phyloP scores from a whole-genome alignment of 2,888 invertebrate genomes.

The Andrena camellia region DNA sequence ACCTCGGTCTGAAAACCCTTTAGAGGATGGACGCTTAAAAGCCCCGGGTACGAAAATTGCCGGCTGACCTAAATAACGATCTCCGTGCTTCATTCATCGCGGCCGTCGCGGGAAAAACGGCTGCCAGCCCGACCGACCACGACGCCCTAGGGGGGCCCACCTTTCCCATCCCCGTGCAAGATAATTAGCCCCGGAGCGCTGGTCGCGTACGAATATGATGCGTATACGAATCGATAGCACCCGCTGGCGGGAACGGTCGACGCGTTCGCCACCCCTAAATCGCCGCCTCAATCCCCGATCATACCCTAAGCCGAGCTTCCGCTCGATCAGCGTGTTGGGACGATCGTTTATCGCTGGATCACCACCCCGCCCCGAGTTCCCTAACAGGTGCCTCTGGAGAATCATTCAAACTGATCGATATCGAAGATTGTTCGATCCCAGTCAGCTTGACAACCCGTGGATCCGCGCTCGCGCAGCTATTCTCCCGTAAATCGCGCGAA shows the following conservation, averaged over 20 bases:
- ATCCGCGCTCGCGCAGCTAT: too few species aligned
- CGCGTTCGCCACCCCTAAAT: slow-evolving; percentile 46
- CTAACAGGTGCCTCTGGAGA: background rate
- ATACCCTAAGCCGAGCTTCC: background rate
- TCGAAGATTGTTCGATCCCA: background rate
- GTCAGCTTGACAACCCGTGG: too few species aligned
- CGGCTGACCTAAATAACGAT: slow-evolving; percentile 69
- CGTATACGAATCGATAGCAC: slow-evolving; percentile 69
- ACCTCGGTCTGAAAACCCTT: slow-evolving; percentile 43
- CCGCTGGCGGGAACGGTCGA: slow-evolving; percentile 32
- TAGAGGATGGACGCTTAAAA: slow-evolving; percentile 59
- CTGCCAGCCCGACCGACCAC: slow-evolving; percentile 15
- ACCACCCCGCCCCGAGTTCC: background rate
- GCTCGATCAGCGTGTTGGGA: too few species aligned
- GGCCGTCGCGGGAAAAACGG: slow-evolving; percentile 36
- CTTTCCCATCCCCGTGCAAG: slow-evolving; percentile 35
- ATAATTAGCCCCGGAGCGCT: slow-evolving; percentile 59
- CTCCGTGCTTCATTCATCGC: slow-evolving; percentile 60
- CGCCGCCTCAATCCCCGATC: slow-evolving; percentile 1
- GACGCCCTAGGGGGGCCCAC: slow-evolving; percentile 4
- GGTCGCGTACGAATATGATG: slow-evolving; percentile 60
- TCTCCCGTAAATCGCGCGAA: too few species aligned
- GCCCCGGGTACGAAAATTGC: slow-evolving; percentile 67
- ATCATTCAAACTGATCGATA: background rate
- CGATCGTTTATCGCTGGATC: background rate